Evolutionary conservation across 2,797 vertebrate genomes (phyloP).

Genomic region (Protosalanx chinensis): DNA sequence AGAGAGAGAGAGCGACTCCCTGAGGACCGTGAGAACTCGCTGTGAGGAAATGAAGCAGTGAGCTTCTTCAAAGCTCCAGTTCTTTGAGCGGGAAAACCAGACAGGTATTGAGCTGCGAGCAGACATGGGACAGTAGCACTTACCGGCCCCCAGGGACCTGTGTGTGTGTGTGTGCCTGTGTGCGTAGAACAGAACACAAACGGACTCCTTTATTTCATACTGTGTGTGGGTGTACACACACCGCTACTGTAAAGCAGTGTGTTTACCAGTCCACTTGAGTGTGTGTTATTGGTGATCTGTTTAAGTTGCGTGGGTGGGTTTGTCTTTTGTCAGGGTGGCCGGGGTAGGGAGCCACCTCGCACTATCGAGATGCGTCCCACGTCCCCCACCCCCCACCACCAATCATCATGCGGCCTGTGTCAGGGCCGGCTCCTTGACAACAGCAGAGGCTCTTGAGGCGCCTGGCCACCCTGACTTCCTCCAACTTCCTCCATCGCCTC

Average conservation of each 20-base stretch:
- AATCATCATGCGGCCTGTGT: slow-evolving; percentile 80
- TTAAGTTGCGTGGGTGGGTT: not conserved
- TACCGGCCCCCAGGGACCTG: not conserved
- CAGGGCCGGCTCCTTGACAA: slow-evolving; percentile 77
- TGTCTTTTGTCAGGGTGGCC: not conserved
- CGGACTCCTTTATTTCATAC: too few species aligned
- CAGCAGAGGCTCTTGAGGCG: slow-evolving; percentile 73
- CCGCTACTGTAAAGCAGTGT: not conserved
- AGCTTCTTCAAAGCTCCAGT: not conserved
- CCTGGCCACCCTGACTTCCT: slow-evolving; percentile 78
- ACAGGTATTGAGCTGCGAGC: not conserved
- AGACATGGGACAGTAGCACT: not conserved
- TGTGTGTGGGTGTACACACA: slow-evolving; percentile 4
- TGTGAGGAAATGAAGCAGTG: not conserved
- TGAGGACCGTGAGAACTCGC: not conserved
- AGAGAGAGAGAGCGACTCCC: too few species aligned
- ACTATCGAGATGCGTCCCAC: slow-evolving; percentile 12
- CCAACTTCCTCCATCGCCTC: slow-evolving; percentile 67
- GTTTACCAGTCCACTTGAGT: not conserved
- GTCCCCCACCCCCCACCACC: slow-evolving; percentile 62
- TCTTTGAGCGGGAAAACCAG: not conserved
- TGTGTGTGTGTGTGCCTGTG: slow-evolving; percentile 4
- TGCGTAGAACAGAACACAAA: slow-evolving; percentile 3
- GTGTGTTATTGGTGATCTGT: not conserved
- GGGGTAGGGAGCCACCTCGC: not conserved